phyloP scores from a whole-genome alignment of 2,797 vertebrate genomes.

The Cuculus canorus region DNA sequence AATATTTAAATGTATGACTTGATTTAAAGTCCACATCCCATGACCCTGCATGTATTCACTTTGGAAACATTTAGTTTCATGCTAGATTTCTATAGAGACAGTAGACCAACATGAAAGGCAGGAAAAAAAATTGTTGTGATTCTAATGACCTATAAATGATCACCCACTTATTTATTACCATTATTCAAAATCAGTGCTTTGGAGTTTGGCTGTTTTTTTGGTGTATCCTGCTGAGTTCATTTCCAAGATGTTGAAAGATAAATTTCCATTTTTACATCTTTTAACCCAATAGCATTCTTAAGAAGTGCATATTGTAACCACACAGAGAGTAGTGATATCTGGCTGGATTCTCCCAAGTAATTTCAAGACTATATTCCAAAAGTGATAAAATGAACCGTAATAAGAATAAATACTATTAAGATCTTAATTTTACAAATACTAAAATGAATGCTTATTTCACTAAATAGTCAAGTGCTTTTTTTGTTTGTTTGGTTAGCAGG shows the following conservation, averaged over 20 bases:
- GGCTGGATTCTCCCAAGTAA: background rate
- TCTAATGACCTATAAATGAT: background rate
- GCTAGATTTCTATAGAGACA: background rate
- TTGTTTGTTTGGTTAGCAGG: background rate
- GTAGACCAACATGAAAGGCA: background rate
- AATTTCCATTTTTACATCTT: background rate
- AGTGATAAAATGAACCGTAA: background rate
- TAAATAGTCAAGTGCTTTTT: background rate
- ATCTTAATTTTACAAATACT: background rate
- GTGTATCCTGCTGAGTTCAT: background rate
- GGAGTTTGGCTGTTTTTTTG: rapidly evolving
- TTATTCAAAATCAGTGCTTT: background rate
- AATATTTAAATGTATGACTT: background rate
- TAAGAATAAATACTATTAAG: background rate
- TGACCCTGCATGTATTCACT: background rate
- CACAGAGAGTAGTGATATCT: background rate
- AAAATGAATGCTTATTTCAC: background rate
- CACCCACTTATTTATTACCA: background rate
- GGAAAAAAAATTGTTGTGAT: background rate
- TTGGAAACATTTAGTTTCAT: background rate
- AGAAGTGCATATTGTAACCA: background rate
- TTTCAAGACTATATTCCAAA: background rate
- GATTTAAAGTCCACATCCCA: background rate
- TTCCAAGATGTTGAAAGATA: background rate
- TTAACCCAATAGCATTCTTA: background rate